Evolutionary conservation across 2,888 invertebrate genomes (phyloP), one percentile per base, ranked within the genome.

Genomic region (Scelioninae gen. 1): DNA sequence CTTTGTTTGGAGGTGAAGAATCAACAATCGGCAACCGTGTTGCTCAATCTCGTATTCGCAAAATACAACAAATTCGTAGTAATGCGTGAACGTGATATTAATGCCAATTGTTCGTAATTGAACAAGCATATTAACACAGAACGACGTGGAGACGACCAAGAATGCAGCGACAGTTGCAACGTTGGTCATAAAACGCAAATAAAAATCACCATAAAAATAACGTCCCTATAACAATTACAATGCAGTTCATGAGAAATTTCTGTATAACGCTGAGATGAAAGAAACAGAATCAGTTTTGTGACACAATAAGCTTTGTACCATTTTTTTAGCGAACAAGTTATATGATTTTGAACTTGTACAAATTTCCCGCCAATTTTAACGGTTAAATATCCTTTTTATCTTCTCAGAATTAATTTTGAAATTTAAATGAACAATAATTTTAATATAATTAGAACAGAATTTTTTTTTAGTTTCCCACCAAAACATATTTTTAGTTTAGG

Each of bases 1-100:
- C 83, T 83, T 84, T 84, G 79, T 84, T 76, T 32, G 23, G 53
- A 82, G 49, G 71, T 78, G 69, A 62, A 65, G 43, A 23, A 9
- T 16, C 51, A 16, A 31, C 51, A 40, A 74, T 75, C 63, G 66
- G 32, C 55, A 43, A 43, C 15, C 51, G 53, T 23, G 58, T 38
- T 32, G 53, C 76, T 74, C 72, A 76, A 79, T 83, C 76, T 80
- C 56, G 76, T 65, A 83, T 83, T 79, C 83, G 83, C 71, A 56
- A 79, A 82, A 74, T 78, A 83, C 53, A 71, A 76, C 29, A 79
- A 83, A 83, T 79, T 83, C 83, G 79, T 79, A 63, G 76, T 83
- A 83, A 83, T 65, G 49, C 45, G 62, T 34, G 79, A 34, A 76
- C 83, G 83, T 76, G 83, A 76, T 66, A 66, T 72, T 83, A 83